These are phyloP conservation scores for Drosophila mauritiana DNA, from an alignment of 1,140 invertebrate genomes.

Conservation along the genomic window DNA sequence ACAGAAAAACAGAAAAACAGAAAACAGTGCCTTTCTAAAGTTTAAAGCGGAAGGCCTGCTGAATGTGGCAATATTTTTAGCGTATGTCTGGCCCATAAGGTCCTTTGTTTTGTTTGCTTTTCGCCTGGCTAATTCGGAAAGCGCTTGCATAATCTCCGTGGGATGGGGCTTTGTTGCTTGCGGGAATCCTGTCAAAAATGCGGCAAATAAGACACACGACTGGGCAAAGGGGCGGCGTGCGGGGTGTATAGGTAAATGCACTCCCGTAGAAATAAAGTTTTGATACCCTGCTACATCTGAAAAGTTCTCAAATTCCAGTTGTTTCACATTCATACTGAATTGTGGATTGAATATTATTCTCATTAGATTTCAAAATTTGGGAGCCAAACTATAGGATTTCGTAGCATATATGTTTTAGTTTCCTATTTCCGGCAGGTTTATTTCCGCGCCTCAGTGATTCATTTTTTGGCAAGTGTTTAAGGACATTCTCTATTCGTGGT, in stretches of 20 bases:
- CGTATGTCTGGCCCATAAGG: slow-evolving; percentile 12
- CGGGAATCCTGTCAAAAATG: slow-evolving; percentile 58
- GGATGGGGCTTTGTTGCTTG: not conserved
- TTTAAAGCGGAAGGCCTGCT: slow-evolving; percentile 19
- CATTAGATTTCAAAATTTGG: not conserved
- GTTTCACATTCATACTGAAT: too few species aligned
- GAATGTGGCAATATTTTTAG: slow-evolving; percentile 29
- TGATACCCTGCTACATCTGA: not conserved
- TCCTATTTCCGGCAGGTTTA: too few species aligned
- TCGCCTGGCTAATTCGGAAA: slow-evolving; percentile 42
- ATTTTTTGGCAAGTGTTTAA: not conserved
- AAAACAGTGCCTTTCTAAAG: not conserved
- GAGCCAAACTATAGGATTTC: too few species aligned
- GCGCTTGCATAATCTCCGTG: slow-evolving; percentile 53
- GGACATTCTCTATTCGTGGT: not conserved
- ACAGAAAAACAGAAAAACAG: not conserved
- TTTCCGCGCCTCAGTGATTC: too few species aligned
- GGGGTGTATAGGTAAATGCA: slow-evolving; percentile 5
- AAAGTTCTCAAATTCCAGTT: too few species aligned
- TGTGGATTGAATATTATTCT: not conserved
- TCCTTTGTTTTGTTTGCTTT: slow-evolving; percentile 42
- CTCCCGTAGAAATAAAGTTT: slow-evolving; percentile 13
- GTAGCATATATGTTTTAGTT: too few species aligned
- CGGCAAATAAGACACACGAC: slow-evolving; percentile 59
- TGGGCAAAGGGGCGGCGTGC: not conserved